phyloP scores from a whole-genome alignment of 2,797 vertebrate species.

The Adelosebastes latens region DNA sequence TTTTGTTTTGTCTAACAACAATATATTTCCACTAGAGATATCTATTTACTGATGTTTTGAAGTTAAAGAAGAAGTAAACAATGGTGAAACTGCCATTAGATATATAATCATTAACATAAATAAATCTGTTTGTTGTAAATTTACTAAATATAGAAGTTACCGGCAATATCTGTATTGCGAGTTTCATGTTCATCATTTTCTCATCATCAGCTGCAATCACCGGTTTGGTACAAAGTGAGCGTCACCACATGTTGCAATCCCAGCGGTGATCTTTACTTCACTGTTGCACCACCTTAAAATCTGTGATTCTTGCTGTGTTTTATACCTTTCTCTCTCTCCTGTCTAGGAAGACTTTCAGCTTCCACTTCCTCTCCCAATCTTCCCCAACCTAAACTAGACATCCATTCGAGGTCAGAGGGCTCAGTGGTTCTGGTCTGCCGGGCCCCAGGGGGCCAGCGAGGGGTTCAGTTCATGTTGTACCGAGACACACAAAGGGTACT shows the following conservation, averaged over 20 bases:
- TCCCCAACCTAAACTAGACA: conserved; percentile 51
- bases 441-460: conserved; percentile 50
- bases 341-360: conserved; percentile 46
- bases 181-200: not conserved
- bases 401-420: conserved; percentile 18
- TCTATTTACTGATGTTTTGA: not conserved
- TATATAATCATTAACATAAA: not conserved
- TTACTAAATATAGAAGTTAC: not conserved
- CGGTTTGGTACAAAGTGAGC: not conserved
- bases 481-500: conserved; percentile 30
- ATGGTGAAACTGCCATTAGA: not conserved
- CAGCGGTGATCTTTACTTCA: not conserved
- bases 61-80: not conserved
- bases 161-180: not conserved
- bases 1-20: not conserved
- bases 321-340: not conserved
- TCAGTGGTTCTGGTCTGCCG: conserved; percentile 59
- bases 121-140: not conserved
- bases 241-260: not conserved
- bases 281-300: not conserved
- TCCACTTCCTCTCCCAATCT: conserved; percentile 24
- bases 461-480: conserved; percentile 62
- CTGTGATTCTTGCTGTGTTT: not conserved
- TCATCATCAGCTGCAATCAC: not conserved
- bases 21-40: not conserved